Evolutionary conservation across 2,797 vertebrate species (phyloP), one percentile per base, ranked within the genome.

Genomic region (Remorina albescens): DNA sequence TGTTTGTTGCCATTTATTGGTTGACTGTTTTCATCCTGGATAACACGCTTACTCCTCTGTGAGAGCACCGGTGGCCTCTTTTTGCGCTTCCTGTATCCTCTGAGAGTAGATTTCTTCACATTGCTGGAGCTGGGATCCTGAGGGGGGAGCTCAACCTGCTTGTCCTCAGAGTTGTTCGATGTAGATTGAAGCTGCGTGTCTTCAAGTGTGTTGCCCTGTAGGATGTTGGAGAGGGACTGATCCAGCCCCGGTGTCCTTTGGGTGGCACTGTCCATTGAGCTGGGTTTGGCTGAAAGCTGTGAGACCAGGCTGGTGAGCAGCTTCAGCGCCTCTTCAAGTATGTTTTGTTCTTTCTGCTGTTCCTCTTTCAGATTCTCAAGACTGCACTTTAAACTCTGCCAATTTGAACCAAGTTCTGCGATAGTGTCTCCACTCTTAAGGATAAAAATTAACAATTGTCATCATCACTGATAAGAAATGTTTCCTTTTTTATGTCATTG

Each of bases 221-320:
- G 69, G 26, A 53, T 60, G 41, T 53, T 62, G 19, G 56, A 66
- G 36, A 78, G n/a, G 12, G 80, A 80, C 34, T 85, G 77, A 9
- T 80, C 69, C 6, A 80, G 79, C 44, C 25, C 66, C 32, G 94
- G 95, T 64, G 94, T 95, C 0, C 91, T 95, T 85, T 96, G 95
- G 51, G 90, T 84, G n/a, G 87, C 84, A 18, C 83, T 89, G 73
- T 94, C 92, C 47, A 73, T 82, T 70, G 82, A 16, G n/a, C 46
- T 42, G 8, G 30, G 44, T 81, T 81, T 84, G 55, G 67, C 44
- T 53, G 85, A 81, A 16, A 86, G 71, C 68, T 88, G 71, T 8
- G 89, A 85, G 51, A 86, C 84, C 28, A 94, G 83, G 23, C 76
- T 69, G 30, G 41, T 80, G 49, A 94, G 89, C 65, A 92, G 76